Conservation (phyloP, 2,113 vertebrate species). For the Petroica traversi region DNA sequence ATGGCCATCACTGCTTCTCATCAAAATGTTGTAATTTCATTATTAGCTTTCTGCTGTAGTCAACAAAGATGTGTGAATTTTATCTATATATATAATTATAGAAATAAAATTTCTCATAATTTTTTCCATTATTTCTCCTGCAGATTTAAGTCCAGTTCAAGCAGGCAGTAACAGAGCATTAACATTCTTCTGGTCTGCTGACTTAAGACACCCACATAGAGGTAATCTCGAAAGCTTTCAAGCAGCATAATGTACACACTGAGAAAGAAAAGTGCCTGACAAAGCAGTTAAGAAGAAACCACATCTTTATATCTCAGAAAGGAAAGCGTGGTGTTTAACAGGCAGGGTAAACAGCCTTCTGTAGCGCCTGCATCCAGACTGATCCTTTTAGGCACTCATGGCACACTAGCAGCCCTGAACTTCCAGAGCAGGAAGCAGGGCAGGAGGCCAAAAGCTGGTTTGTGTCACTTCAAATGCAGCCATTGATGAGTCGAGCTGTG, state of each 20-base stretch:
- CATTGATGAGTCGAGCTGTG: neutral
- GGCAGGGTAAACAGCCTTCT: neutral
- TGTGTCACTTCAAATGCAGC: neutral
- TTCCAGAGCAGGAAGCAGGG: neutral
- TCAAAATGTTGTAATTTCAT: neutral
- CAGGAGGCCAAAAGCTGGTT: neutral
- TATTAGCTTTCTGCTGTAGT: neutral
- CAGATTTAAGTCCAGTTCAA: neutral
- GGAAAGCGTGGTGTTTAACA: neutral
- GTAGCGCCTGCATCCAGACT: neutral
- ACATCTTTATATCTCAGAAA: neutral
- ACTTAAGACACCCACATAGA: neutral
- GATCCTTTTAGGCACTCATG: neutral
- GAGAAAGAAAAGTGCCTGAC: neutral
- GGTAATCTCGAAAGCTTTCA: neutral
- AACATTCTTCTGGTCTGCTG: conserved; percentile 15
- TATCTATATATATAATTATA: neutral
- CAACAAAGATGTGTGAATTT: neutral
- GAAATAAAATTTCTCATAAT: neutral
- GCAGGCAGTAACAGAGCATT: neutral
- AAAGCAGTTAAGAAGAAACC: neutral
- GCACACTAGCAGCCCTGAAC: neutral
- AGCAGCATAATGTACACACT: neutral
- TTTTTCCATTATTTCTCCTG: neutral
- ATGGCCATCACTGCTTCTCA: neutral